Percentiles rank a stretch among this genome's conserved stretches.
Evolutionary conservation across 2,797 vertebrate genomes (phyloP).

Genomic region (Potorous gilbertii): DNA sequence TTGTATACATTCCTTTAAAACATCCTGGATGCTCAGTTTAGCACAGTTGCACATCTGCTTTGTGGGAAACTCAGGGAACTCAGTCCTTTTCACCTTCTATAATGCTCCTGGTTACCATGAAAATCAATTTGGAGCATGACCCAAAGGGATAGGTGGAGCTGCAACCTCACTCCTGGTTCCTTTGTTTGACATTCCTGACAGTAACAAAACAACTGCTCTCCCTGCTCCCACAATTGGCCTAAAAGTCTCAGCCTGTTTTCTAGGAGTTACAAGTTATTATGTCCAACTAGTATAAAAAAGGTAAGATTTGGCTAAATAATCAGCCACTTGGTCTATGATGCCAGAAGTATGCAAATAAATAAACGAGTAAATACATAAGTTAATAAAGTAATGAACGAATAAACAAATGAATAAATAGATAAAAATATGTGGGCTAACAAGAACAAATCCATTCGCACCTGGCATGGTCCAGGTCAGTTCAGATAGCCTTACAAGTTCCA

Average conservation of each 20-base stretch:
- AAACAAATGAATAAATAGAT: background rate
- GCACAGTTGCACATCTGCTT: background rate
- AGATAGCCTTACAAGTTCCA: background rate
- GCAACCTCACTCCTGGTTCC: background rate
- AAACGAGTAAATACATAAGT: background rate
- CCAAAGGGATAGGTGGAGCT: background rate
- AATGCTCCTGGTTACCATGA: background rate
- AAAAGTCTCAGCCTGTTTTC: background rate
- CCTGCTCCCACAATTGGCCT: background rate
- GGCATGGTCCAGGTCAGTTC: background rate
- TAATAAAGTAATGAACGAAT: background rate
- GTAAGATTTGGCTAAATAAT: background rate
- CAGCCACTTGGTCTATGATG: background rate
- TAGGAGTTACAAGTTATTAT: background rate
- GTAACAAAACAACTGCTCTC: background rate
- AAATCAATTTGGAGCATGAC: slow-evolving; percentile 4
- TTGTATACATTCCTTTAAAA: background rate
- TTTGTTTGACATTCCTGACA: background rate
- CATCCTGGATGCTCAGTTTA: background rate
- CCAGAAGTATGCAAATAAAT: background rate
- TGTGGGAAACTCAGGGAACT: background rate
- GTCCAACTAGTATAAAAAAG: background rate
- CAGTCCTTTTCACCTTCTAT: background rate
- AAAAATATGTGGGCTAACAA: background rate
- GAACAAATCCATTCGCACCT: background rate